Conservation (phyloP, 2,113 vertebrate genomes). For the Blennius ocellaris region DNA sequence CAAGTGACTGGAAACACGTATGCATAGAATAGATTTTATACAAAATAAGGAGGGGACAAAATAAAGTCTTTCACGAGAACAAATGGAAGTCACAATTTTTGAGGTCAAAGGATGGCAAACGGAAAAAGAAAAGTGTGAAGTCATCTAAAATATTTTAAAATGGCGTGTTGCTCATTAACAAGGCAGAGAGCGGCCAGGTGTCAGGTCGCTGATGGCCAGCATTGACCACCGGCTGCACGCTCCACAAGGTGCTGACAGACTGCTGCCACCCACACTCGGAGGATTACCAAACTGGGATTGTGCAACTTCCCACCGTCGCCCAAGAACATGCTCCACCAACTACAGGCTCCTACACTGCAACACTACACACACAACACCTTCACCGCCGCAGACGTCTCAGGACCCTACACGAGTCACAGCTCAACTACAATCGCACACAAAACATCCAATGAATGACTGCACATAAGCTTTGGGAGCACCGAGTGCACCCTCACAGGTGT, state of each 20-base stretch:
- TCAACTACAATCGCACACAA: slow-evolving; percentile 27
- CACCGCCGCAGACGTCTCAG: neutral
- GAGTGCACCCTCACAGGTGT: slow-evolving; percentile 26
- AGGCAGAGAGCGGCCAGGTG: slow-evolving; percentile 1
- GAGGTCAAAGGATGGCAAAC: slow-evolving; percentile 30
- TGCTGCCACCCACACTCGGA: slow-evolving; percentile 60
- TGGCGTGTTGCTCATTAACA: neutral
- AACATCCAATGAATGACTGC: slow-evolving; percentile 3
- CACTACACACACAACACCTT: slow-evolving; percentile 25
- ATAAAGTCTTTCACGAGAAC: slow-evolving; percentile 37
- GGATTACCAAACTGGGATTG: slow-evolving; percentile 85
- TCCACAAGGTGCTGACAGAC: slow-evolving; percentile 45
- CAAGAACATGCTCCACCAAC: slow-evolving; percentile 40
- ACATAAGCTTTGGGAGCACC: slow-evolving; percentile 4
- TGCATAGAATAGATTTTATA: slow-evolving; percentile 6
- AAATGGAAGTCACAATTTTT: slow-evolving; percentile 47
- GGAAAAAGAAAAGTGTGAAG: neutral
- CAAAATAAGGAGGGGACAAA: neutral
- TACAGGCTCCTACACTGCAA: slow-evolving; percentile 11
- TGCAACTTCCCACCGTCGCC: slow-evolving; percentile 30
- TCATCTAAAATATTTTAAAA: neutral
- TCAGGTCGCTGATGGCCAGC: slow-evolving; percentile 11
- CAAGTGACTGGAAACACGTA: slow-evolving; percentile 1
- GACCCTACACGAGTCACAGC: neutral
- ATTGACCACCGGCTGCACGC: slow-evolving; percentile 4